A percentile compares a stretch with the other conserved stretches of the same genome.
These are phyloP conservation scores for Amblyjoppa proteus DNA, from an alignment of 2,888 invertebrate genomes.

Conservation along the genomic window DNA sequence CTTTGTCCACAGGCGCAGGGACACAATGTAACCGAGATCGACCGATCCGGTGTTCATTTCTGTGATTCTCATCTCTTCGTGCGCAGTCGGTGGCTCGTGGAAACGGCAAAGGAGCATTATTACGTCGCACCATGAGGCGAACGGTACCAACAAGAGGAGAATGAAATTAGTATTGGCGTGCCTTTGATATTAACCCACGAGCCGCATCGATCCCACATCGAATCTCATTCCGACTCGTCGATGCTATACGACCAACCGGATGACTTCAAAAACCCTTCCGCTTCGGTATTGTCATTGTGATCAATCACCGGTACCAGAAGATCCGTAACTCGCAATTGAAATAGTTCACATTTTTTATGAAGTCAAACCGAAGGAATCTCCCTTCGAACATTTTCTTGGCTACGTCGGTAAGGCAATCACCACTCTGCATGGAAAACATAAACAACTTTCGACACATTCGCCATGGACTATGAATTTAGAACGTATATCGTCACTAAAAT, in stretches of 20 bases:
- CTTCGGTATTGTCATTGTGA: neutral
- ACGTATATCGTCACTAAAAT: neutral
- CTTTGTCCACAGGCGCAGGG: neutral
- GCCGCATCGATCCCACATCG: neutral
- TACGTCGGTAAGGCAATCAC: too few species aligned
- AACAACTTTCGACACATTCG: too few species aligned
- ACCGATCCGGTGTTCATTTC: neutral
- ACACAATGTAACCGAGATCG: neutral
- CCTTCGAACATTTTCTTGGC: too few species aligned
- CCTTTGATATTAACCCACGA: slow-evolving; percentile 4
- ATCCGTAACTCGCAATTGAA: too few species aligned
- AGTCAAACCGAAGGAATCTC: too few species aligned
- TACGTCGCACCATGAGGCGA: neutral
- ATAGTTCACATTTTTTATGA: too few species aligned
- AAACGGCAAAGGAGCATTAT: neutral
- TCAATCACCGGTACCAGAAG: too few species aligned
- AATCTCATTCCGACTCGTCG: neutral
- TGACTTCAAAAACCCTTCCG: neutral
- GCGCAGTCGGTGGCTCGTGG: too few species aligned
- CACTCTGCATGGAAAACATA: too few species aligned
- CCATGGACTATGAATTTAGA: too few species aligned
- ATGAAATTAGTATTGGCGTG: slow-evolving; percentile 31
- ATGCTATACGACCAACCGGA: neutral
- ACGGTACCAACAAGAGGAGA: neutral
- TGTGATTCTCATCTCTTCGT: neutral